Base-by-base conservation (phyloP, 1,140 invertebrate genomes). In the Coboldia fuscipes region DNA sequence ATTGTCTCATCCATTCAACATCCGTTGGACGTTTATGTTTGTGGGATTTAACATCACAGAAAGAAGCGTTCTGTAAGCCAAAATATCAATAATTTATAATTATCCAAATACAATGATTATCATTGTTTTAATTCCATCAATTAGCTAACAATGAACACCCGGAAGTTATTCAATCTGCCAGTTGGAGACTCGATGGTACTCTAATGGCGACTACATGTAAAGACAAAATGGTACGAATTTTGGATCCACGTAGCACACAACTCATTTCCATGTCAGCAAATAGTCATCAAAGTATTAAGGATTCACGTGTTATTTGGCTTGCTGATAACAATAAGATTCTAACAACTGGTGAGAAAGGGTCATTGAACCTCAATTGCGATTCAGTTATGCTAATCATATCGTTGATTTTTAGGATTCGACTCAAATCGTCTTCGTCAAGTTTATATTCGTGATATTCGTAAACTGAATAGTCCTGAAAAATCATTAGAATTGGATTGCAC, bases 221-320 rank as follows among this genome's bases (percentile, higher is more conserved):
- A 12, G 85, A 90, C 46, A 84, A 84, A 51, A 72, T 72, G 51
- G 58, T 89, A 10, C 65, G 80, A 20, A 70, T 88, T 19, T 59
- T 84, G 37, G 84, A 90, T 61, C 80, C 82, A 1, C 58, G 84
- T 15, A 47, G 49, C 4, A 50, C 67, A 1, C 55, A 61, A 37
- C 61, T 60, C 34, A 68, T 77, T 27, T 56, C 77, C 15, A 63
- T 69, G 39, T 58, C 67, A 2, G 67, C 70, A 2, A 70, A 71
- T 35, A 82, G 79, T 46, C 83, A 88, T 54, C 76, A 78, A 49
- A 83, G 76, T 46, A 79, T 88, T 31, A 89, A 88, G 56, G 89
- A 93, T 50, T 89, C 84, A 1, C 61, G 85, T 35, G 68, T 89
- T 2, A 72, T 86, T 0, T 94, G 85, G 83, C 57, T 93, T 0